Base-by-base conservation (phyloP, 2,888 invertebrate genomes). In the Cyrtodaria siliqua region DNA sequence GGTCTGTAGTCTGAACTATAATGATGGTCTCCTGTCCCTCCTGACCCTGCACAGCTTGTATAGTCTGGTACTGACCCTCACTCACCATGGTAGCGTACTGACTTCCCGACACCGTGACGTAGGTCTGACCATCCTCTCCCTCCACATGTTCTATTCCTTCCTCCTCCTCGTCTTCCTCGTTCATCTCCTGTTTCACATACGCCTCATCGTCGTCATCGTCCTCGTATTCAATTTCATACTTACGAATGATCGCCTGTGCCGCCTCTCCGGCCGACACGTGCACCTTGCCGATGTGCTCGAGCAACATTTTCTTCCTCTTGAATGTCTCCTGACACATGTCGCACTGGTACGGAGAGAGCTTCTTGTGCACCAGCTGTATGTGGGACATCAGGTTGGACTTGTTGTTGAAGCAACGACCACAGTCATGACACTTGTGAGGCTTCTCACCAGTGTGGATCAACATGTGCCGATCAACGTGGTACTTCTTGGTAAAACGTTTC, bases 331-430 rank as follows among this genome's bases (percentile, higher is more conserved):
- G 90, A 57, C 90, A 90, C 89, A 90, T 89, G 82, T 90, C 90
- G 83, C 90, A 90, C 78, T 89, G 88, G 79, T 90, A 90, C 0
- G 90, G 90, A 3, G 88, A 87, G 50, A 90, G 79, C 74, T 89
- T 89, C 75, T 90, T 90, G 84, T 90, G 90, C 1, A 89, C 89
- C 53, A 89, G 74, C 77, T 90, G 90, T 53, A 90, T 90, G 73
- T 90, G 90, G 3, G 90, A 90, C 90, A 90, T 90, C 57, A 90
- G 79, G 70, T 90, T 90, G n/a, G 90, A 90, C 67, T 90, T 90
- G 83, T 90, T 90, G 76, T 90, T 90, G 82, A 90, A 90, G 68
- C 90, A 90, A 29, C 90, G 81, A 12, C 90, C 90, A 83, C 90
- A 90, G 75, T 90, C 90, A 16, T 87, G 86, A 81, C 90, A 90